Evolutionary conservation across 1,140 invertebrate species (phyloP).

Genomic region (Hylaeus anthracinus): DNA sequence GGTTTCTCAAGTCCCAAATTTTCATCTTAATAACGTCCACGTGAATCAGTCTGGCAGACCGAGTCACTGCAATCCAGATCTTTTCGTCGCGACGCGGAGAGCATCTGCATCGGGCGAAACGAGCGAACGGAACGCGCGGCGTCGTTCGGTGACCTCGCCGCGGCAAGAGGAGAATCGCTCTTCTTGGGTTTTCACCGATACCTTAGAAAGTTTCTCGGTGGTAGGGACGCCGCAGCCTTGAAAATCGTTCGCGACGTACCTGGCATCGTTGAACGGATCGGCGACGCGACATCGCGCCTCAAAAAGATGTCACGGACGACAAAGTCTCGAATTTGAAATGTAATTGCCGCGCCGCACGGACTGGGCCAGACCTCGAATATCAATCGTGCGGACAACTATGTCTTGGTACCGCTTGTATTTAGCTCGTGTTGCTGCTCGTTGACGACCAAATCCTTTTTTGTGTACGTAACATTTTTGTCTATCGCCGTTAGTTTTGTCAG

Average conservation of each 20-base stretch:
- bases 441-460: too few relatives aligned
- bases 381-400: neutral
- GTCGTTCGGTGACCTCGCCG: conserved; percentile 58
- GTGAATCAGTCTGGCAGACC: too few relatives aligned
- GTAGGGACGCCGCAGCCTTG: conserved; percentile 46
- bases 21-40: too few relatives aligned
- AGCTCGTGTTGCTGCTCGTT: too few relatives aligned
- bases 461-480: too few relatives aligned
- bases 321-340: conserved; percentile 12
- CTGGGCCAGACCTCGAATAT: neutral
- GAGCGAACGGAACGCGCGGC: conserved; percentile 48
- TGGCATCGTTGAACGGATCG: neutral
- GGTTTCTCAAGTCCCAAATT: too few relatives aligned
- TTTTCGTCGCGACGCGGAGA: neutral
- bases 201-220: conserved; percentile 53
- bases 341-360: neutral
- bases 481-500: too few relatives aligned
- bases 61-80: neutral
- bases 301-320: conserved; percentile 42
- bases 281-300: neutral
- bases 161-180: conserved; percentile 56
- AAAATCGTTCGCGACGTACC: conserved; percentile 34
- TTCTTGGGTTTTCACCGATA: conserved; percentile 60
- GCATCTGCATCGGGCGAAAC: neutral
- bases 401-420: too few relatives aligned